Conservation (phyloP, 2,113 vertebrate genomes). For the Barnardius zonarius region DNA sequence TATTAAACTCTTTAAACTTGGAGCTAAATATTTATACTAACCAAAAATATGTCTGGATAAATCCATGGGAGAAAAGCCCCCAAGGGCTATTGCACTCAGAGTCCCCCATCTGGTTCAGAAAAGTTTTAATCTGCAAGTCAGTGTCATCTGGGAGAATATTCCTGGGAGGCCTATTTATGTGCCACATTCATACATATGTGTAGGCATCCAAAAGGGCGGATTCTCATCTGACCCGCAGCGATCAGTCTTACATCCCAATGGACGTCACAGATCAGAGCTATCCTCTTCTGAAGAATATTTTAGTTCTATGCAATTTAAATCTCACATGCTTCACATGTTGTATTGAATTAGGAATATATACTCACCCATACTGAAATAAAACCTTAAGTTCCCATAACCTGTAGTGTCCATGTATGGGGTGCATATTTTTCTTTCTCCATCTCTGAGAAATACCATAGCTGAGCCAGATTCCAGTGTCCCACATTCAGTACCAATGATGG, state of each 20-base stretch:
- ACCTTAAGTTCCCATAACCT: constrained; percentile 90
- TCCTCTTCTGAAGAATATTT: not conserved
- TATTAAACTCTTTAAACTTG: not conserved
- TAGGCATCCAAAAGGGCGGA: not conserved
- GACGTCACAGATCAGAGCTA: not conserved
- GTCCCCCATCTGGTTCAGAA: not conserved
- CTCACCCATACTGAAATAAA: constrained; percentile 94
- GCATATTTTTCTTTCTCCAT: constrained; percentile 88
- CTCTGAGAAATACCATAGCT: constrained; percentile 87
- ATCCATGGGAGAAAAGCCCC: not conserved
- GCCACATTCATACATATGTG: not conserved
- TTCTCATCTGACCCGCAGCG: not conserved
- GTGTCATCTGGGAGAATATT: not conserved
- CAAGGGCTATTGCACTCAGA: not conserved
- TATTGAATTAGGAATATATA: not conserved
- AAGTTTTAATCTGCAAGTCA: not conserved
- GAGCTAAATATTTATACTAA: not conserved
- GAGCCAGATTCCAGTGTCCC: constrained; percentile 91
- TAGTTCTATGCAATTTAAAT: not conserved
- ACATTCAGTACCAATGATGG: constrained; percentile 85
- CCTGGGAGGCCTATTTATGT: not conserved
- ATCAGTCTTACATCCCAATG: not conserved
- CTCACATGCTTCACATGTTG: not conserved
- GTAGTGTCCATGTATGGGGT: constrained; percentile 94
- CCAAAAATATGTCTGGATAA: not conserved